These are phyloP conservation scores for Apamea anceps DNA, from an alignment of 2,888 invertebrate species.

Conservation along the genomic window DNA sequence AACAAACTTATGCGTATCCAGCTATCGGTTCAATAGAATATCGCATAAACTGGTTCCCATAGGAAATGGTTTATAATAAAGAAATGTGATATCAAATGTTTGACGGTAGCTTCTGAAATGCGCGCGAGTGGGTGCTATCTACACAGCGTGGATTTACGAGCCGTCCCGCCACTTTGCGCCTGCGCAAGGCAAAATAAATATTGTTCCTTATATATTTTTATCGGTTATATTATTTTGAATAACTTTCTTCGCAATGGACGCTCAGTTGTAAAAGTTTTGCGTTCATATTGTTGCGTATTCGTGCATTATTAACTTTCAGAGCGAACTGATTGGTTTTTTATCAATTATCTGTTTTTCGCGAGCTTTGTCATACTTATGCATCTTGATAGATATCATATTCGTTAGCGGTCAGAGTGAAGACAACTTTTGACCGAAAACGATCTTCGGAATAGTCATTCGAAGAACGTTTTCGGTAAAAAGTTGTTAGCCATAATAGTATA, in stretches of 20 bases:
- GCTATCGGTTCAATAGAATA: conserved; percentile 63
- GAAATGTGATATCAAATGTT: conserved; percentile 79
- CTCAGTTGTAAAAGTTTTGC: conserved; percentile 51
- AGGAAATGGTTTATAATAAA: conserved; percentile 73
- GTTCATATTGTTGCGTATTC: conserved; percentile 8
- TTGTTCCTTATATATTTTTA: conserved; percentile 60
- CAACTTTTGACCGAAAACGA: not conserved
- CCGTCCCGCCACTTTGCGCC: conserved; percentile 74
- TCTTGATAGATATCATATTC: not conserved
- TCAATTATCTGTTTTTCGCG: not conserved
- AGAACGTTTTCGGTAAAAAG: not conserved
- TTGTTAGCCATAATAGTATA: not conserved
- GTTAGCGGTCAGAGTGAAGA: not conserved
- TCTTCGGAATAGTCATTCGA: not conserved
- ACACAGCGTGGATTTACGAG: conserved; percentile 76
- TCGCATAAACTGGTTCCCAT: conserved; percentile 64
- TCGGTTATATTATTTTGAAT: conserved; percentile 58
- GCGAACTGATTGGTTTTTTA: not conserved
- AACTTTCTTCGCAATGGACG: conserved; percentile 52
- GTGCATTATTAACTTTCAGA: not conserved
- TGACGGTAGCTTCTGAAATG: conserved; percentile 85
- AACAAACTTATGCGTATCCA: conserved; percentile 53
- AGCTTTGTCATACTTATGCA: not conserved
- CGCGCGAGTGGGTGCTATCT: conserved; percentile 85
- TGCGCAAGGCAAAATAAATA: conserved; percentile 59